A percentile compares a stretch with the other conserved stretches of the same genome.
Evolutionary conservation across 2,797 vertebrate genomes (phyloP).

Genomic region (Cynopterus sphinx): DNA sequence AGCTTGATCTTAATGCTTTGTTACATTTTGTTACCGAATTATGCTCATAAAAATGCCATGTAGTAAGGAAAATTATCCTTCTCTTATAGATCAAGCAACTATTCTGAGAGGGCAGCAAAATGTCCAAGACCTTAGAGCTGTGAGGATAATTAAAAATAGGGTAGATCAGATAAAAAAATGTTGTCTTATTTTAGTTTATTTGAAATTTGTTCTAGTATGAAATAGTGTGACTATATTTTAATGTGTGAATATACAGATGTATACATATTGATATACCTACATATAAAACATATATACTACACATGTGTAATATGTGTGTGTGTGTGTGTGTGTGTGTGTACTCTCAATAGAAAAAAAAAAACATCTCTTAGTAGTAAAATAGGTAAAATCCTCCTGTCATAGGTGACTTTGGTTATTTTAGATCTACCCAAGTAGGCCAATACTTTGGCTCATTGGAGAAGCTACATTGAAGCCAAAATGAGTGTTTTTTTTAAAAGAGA

Average conservation of each 20-base stretch:
- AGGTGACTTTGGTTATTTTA: not conserved
- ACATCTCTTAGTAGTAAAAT: not conserved
- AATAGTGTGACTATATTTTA: not conserved
- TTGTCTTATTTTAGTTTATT: not conserved
- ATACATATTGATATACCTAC: not conserved
- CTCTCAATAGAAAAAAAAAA: not conserved
- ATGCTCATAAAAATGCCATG: not conserved
- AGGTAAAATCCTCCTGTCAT: not conserved
- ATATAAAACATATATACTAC: not conserved
- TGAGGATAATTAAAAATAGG: conserved; percentile 26
- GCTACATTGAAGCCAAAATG: not conserved
- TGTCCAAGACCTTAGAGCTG: not conserved
- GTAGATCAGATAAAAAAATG: not conserved
- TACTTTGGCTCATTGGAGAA: not conserved
- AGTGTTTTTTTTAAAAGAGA: not conserved
- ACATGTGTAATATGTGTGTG: too few relatives aligned
- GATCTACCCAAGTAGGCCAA: not conserved
- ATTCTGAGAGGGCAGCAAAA: not conserved
- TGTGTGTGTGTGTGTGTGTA: too few relatives aligned
- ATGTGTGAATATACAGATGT: not conserved
- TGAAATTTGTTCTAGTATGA: not conserved
- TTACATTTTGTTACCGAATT: not conserved
- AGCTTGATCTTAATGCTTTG: not conserved
- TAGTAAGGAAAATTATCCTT: not conserved
- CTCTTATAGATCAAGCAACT: not conserved